phyloP scores from a whole-genome alignment of 2,113 vertebrate genomes.

The Oncorhynchus masou region DNA sequence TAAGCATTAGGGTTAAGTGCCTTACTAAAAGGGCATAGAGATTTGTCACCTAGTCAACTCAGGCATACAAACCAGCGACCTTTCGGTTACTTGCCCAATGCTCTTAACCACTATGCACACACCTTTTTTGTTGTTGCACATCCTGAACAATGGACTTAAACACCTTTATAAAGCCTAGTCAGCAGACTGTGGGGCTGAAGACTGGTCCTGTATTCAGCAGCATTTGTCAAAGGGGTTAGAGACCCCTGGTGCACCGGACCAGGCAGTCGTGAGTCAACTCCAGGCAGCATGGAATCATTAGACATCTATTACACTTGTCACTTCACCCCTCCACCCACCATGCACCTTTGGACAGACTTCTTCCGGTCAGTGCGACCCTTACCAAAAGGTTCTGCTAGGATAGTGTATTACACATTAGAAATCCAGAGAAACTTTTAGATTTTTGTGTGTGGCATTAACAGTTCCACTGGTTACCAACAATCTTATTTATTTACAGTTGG shows the following conservation, averaged over 20 bases:
- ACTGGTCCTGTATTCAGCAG: not conserved
- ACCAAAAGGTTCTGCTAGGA: constrained; percentile 61
- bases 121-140: not conserved
- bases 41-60: no score
- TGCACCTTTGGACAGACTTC: constrained; percentile 59
- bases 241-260: not conserved
- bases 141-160: not conserved
- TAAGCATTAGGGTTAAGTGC: no score
- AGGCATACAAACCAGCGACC: no score
- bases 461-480: not conserved
- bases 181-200: not conserved
- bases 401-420: not conserved
- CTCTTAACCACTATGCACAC: not conserved
- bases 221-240: not conserved
- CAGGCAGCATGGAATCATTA: constrained; percentile 9
- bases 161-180: not conserved
- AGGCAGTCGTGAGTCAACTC: not conserved
- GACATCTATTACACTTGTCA: constrained; percentile 42
- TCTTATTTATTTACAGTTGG: not conserved
- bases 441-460: not conserved
- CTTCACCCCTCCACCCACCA: constrained; percentile 19
- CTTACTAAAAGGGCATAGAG: no score
- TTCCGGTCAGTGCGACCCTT: not conserved
- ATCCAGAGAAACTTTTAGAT: not conserved
- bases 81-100: no score